phyloP scores from a whole-genome alignment of 2,888 invertebrate genomes.

The Epinotia ramella region DNA sequence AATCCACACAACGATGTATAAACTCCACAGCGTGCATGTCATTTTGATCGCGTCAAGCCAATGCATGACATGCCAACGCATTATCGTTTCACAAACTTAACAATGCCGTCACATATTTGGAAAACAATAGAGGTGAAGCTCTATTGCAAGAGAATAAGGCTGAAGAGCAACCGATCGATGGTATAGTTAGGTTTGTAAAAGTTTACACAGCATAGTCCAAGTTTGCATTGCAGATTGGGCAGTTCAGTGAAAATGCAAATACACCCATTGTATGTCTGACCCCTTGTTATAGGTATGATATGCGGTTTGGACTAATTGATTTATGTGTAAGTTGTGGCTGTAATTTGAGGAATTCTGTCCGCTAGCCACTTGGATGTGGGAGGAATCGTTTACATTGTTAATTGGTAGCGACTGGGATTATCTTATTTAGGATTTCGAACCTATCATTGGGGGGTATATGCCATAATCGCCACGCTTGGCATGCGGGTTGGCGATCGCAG shows the following conservation, averaged over 20 bases:
- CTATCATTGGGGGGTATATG: too few species aligned
- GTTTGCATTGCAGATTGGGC: slow-evolving; percentile 80
- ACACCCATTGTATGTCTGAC: slow-evolving; percentile 61
- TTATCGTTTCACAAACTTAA: slow-evolving; percentile 54
- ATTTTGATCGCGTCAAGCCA: slow-evolving; percentile 68
- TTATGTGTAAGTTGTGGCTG: slow-evolving; percentile 40
- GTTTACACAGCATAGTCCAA: slow-evolving; percentile 67
- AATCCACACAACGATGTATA: slow-evolving; percentile 56
- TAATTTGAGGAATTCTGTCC: neutral
- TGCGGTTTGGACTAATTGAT: slow-evolving; percentile 48
- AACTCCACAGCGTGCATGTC: slow-evolving; percentile 64
- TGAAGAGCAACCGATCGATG: neutral
- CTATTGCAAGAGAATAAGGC: slow-evolving; percentile 43
- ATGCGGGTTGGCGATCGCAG: too few species aligned
- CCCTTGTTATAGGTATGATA: slow-evolving; percentile 54
- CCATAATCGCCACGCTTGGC: too few species aligned
- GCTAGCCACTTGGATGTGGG: slow-evolving; percentile 5
- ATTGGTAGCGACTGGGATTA: neutral
- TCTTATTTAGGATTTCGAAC: neutral
- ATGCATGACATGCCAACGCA: slow-evolving; percentile 63
- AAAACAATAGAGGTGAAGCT: slow-evolving; percentile 27
- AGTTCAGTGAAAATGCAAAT: slow-evolving; percentile 78
- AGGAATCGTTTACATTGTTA: neutral
- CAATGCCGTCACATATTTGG: slow-evolving; percentile 8
- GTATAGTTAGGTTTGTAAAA: slow-evolving; percentile 53